A percentile compares a stretch with the other conserved stretches of the same genome.
Conservation (phyloP, 2,113 vertebrate species). For the Gambusia holbrooki region DNA sequence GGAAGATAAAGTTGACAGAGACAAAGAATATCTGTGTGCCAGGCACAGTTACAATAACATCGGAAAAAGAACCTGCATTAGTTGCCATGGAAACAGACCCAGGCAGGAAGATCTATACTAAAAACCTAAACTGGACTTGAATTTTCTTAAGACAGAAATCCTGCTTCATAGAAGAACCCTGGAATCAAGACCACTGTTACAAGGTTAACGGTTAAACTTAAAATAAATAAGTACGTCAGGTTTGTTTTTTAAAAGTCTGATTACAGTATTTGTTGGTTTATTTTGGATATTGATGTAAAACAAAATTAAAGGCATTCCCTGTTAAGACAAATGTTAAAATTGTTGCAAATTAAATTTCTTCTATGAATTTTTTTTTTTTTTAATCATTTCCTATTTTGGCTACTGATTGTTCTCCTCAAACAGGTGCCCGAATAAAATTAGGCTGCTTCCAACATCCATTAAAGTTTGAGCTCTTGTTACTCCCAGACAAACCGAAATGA, state of each 20-base stretch:
- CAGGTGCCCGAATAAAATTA: conserved; percentile 29
- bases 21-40: no score
- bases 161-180: no score
- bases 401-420: conserved; percentile 15
- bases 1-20: no score
- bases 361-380: not conserved
- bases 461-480: conserved; percentile 37
- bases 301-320: not conserved
- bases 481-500: conserved; percentile 46
- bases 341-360: not conserved
- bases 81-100: no score
- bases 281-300: not conserved
- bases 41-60: no score
- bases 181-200: no score
- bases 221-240: no score
- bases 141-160: no score
- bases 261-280: not conserved
- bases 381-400: not conserved
- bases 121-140: no score
- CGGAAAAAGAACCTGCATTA: no score
- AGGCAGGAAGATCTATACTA: no score
- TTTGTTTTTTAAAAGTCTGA: not conserved
- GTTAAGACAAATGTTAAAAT: not conserved
- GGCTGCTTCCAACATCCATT: conserved; percentile 6
- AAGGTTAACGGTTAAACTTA: no score